These are phyloP conservation scores for Iguana delicatissima DNA, from an alignment of 2,797 vertebrate genomes.

Conservation along the genomic window DNA sequence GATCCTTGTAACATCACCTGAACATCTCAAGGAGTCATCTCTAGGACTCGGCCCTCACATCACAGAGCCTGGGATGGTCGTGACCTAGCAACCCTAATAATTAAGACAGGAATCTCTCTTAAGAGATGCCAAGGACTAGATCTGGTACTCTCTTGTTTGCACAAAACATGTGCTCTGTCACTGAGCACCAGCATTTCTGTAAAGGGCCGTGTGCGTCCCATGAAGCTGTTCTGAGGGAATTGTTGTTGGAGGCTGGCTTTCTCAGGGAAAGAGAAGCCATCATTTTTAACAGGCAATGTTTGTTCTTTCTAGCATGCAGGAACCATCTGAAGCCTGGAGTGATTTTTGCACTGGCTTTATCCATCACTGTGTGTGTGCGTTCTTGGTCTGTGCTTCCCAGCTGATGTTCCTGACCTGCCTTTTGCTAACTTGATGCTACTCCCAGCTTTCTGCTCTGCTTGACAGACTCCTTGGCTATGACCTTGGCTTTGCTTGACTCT, in stretches of 20 bases:
- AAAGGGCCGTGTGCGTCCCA: not conserved
- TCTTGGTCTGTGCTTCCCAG: not conserved
- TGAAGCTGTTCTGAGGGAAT: not conserved
- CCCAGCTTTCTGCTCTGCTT: slow-evolving; percentile 21
- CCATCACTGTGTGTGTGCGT: not conserved
- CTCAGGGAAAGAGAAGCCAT: not conserved
- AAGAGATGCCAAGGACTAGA: not conserved
- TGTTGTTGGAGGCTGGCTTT: not conserved
- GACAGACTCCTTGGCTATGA: slow-evolving; percentile 20
- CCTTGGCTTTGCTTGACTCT: slow-evolving; percentile 16
- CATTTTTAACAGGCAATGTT: not conserved
- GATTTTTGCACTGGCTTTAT: not conserved
- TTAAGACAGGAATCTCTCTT: not conserved
- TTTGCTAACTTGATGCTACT: not conserved
- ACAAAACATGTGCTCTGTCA: not conserved
- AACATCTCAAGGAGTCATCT: too few relatives aligned
- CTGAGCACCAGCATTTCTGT: not conserved
- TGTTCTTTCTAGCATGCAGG: not conserved
- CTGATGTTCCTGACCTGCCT: not conserved
- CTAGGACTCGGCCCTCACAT: not conserved
- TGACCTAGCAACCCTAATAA: not conserved
- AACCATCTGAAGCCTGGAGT: not conserved
- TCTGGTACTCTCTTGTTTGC: not conserved
- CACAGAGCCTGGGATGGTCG: not conserved
- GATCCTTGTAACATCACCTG: too few relatives aligned